These are phyloP conservation scores for Aporophyla lueneburgensis DNA, from an alignment of 2,888 invertebrate genomes.

Conservation along the genomic window DNA sequence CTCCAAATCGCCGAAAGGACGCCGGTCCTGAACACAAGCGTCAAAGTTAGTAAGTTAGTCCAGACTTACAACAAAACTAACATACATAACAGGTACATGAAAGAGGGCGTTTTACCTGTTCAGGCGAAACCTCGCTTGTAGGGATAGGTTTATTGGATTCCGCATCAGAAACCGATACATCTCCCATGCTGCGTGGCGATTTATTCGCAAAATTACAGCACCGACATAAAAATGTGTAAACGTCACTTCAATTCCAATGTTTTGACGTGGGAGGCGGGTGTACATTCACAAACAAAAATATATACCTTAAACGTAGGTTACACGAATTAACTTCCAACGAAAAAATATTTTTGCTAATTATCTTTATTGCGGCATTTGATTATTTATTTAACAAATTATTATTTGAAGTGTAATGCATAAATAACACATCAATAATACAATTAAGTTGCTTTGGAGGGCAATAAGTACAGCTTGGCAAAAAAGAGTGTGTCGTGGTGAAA, in stretches of 20 bases:
- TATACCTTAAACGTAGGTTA: slow-evolving; percentile 1
- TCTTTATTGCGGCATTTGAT: no score
- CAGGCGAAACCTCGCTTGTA: slow-evolving; percentile 73
- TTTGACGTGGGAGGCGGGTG: slow-evolving; percentile 78
- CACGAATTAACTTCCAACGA: not conserved
- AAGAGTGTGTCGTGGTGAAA: no score
- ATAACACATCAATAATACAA: not conserved
- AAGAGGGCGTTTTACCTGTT: slow-evolving; percentile 76
- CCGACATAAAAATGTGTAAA: slow-evolving; percentile 88
- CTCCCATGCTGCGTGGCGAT: slow-evolving; percentile 89
- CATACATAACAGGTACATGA: slow-evolving; percentile 25
- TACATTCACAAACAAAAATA: slow-evolving; percentile 56
- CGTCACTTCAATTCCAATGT: slow-evolving; percentile 87
- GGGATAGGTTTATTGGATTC: slow-evolving; percentile 82
- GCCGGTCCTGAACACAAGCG: slow-evolving; percentile 89
- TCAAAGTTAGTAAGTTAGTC: slow-evolving; percentile 68
- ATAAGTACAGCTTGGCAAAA: no score
- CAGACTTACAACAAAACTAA: slow-evolving; percentile 46
- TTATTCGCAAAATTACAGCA: slow-evolving; percentile 82
- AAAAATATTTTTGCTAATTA: not conserved
- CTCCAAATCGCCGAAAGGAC: slow-evolving; percentile 92
- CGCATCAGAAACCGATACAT: slow-evolving; percentile 83
- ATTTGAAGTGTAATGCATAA: not conserved
- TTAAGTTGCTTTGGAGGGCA: no score
- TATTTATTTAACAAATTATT: not conserved